Percentiles rank a stretch among this genome's conserved stretches.
phyloP scores from a whole-genome alignment of 2,888 invertebrate genomes.

The Seira ritae region DNA sequence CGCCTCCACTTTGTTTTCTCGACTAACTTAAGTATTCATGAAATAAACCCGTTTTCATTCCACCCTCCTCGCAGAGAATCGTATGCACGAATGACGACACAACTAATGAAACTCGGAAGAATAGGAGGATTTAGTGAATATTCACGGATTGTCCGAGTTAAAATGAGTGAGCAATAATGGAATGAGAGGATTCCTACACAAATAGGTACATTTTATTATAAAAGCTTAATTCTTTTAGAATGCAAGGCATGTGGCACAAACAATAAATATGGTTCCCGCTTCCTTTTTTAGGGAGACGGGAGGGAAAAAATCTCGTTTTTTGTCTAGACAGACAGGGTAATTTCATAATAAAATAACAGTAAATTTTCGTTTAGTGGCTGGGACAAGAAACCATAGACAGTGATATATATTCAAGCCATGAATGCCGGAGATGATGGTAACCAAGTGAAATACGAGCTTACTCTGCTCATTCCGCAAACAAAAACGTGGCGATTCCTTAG shows the following conservation, averaged over 20 bases:
- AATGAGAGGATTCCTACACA: neutral
- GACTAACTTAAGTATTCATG: constrained; percentile 53
- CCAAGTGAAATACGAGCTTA: constrained; percentile 60
- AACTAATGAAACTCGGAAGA: constrained; percentile 64
- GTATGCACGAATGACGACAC: constrained; percentile 56
- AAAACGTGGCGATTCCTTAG: constrained; percentile 3
- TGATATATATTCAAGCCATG: constrained; percentile 65
- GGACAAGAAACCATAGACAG: constrained; percentile 65
- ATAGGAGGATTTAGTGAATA: constrained; percentile 59
- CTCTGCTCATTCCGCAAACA: constrained; percentile 6
- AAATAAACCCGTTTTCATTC: constrained; percentile 50
- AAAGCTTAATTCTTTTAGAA: constrained; percentile 9
- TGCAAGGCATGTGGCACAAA: constrained; percentile 13
- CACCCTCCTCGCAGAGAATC: constrained; percentile 40
- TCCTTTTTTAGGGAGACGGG: neutral
- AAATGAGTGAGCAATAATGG: constrained; percentile 49
- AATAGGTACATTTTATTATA: constrained; percentile 8
- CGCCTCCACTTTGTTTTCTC: constrained; percentile 23
- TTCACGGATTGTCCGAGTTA: constrained; percentile 62
- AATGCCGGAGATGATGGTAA: constrained; percentile 63
- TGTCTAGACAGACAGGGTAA: constrained; percentile 52
- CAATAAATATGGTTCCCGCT: constrained; percentile 2
- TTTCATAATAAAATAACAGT: constrained; percentile 67
- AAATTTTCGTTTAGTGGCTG: constrained; percentile 67
- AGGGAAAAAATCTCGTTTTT: constrained; percentile 39